These are phyloP conservation scores for Pardosa pseudoannulata DNA, from an alignment of 2,888 invertebrate genomes.

Conservation along the genomic window DNA sequence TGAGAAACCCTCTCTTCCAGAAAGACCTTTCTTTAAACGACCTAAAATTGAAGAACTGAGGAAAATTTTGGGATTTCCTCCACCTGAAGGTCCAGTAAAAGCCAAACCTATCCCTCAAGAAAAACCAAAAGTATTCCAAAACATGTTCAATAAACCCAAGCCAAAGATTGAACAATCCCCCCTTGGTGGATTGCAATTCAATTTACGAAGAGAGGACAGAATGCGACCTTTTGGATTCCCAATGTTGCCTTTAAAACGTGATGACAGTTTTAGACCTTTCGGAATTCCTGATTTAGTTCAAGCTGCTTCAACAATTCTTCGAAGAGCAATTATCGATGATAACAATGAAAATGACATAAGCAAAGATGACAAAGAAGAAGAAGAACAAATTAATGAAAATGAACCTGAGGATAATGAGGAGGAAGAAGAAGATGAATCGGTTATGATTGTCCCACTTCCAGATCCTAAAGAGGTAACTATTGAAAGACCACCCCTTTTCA, in stretches of 20 bases:
- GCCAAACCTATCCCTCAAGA: slow-evolving; percentile 62
- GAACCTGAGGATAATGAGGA: slow-evolving; percentile 52
- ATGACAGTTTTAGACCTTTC: slow-evolving; percentile 56
- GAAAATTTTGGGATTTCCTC: slow-evolving; percentile 68
- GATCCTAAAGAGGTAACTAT: slow-evolving; percentile 51
- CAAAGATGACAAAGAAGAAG: slow-evolving; percentile 36
- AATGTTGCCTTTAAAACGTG: slow-evolving; percentile 51
- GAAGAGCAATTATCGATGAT: slow-evolving; percentile 68
- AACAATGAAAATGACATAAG: slow-evolving; percentile 60
- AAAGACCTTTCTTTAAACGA: slow-evolving; percentile 64
- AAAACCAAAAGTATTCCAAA: slow-evolving; percentile 67
- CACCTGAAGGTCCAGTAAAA: slow-evolving; percentile 54
- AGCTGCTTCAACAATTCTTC: slow-evolving; percentile 60
- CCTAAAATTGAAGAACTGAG: slow-evolving; percentile 71
- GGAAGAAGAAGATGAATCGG: slow-evolving; percentile 67
- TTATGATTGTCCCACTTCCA: slow-evolving; percentile 68
- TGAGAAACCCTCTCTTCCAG: slow-evolving; percentile 41
- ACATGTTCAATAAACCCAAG: slow-evolving; percentile 60
- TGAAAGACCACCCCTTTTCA: slow-evolving; percentile 57
- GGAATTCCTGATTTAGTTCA: slow-evolving; percentile 66
- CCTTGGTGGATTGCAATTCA: slow-evolving; percentile 50
- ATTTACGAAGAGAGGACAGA: slow-evolving; percentile 62
- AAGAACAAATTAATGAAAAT: slow-evolving; percentile 34
- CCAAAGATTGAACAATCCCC: slow-evolving; percentile 64
- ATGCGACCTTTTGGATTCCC: slow-evolving; percentile 67